Evolutionary conservation across 1,140 invertebrate species (phyloP).

Genomic region (Drosophila virilis): DNA sequence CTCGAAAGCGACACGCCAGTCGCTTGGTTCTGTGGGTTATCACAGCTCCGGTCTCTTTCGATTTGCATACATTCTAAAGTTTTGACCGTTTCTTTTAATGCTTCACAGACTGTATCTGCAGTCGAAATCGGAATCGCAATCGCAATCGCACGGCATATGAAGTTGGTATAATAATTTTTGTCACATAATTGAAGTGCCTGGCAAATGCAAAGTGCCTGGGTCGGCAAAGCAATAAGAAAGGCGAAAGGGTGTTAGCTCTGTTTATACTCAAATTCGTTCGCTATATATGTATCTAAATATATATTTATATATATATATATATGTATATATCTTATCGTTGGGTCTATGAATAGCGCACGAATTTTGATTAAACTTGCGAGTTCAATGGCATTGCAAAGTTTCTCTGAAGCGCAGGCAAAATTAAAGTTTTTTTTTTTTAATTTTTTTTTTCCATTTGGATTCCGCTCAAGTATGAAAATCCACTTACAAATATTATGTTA

Average conservation of each 20-base stretch:
- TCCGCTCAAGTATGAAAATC: conserved; percentile 65
- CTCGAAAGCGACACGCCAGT: conserved; percentile 39
- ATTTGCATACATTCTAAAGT: conserved; percentile 42
- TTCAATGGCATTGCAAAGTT: conserved; percentile 70
- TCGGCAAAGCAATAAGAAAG: conserved; percentile 62
- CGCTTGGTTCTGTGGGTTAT: conserved; percentile 53
- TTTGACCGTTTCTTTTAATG: conserved; percentile 14
- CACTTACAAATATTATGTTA: conserved; percentile 74
- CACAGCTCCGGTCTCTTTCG: conserved; percentile 20
- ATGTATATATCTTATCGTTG: conserved; percentile 27
- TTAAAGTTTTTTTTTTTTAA: conserved; percentile 56
- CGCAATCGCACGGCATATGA: conserved; percentile 47
- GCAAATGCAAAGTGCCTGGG: conserved; percentile 59
- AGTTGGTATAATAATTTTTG: conserved; percentile 59
- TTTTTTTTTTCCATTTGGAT: conserved; percentile 33
- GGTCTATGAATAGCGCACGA: conserved; percentile 28
- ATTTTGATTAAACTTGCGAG: conserved; percentile 47
- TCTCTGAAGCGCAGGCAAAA: conserved; percentile 43
- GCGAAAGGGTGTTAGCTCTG: conserved; percentile 60
- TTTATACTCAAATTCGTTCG: conserved; percentile 41
- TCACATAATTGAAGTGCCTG: conserved; percentile 48
- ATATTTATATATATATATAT: conserved; percentile 5
- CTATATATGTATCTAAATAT: neutral
- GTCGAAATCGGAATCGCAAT: conserved; percentile 52
- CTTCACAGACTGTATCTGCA: conserved; percentile 46